phyloP scores from a whole-genome alignment of 1,140 invertebrate genomes.

The Drosophila busckii region DNA sequence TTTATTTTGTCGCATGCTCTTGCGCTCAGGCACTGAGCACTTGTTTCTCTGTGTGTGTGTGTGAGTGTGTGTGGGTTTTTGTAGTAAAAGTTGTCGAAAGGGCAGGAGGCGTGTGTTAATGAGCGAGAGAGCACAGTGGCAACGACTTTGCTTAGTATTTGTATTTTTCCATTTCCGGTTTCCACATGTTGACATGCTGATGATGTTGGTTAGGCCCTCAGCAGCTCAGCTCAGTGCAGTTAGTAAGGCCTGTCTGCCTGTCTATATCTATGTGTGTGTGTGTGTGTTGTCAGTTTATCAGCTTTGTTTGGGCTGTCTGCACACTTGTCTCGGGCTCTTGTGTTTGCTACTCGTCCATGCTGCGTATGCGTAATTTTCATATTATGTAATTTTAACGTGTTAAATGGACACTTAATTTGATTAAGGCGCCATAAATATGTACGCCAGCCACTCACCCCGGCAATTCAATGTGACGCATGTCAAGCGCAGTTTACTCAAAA shows the following conservation, averaged over 20 bases:
- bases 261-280: no score
- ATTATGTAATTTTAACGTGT: slow-evolving; percentile 66
- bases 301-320: slow-evolving; percentile 39
- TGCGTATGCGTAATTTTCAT: slow-evolving; percentile 73
- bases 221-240: no score
- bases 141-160: slow-evolving; percentile 69
- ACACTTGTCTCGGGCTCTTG: no score
- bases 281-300: slow-evolving; percentile 46
- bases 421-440: slow-evolving; percentile 66
- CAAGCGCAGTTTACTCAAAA: slow-evolving; percentile 46
- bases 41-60: slow-evolving; percentile 24
- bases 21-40: slow-evolving; percentile 23
- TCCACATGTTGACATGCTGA: slow-evolving; percentile 71
- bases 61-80: slow-evolving; percentile 19
- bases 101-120: slow-evolving; percentile 51
- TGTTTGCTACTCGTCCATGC: slow-evolving; percentile 27
- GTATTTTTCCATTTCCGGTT: slow-evolving; percentile 74
- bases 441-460: slow-evolving; percentile 21
- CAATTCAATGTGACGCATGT: slow-evolving; percentile 51
- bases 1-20: slow-evolving; percentile 34
- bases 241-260: no score
- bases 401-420: slow-evolving; percentile 73
- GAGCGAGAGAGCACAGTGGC: slow-evolving; percentile 64
- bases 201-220: slow-evolving; percentile 50
- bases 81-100: background rate